Base-by-base conservation (phyloP, 2,113 vertebrate genomes). In the Clupea harengus region DNA sequence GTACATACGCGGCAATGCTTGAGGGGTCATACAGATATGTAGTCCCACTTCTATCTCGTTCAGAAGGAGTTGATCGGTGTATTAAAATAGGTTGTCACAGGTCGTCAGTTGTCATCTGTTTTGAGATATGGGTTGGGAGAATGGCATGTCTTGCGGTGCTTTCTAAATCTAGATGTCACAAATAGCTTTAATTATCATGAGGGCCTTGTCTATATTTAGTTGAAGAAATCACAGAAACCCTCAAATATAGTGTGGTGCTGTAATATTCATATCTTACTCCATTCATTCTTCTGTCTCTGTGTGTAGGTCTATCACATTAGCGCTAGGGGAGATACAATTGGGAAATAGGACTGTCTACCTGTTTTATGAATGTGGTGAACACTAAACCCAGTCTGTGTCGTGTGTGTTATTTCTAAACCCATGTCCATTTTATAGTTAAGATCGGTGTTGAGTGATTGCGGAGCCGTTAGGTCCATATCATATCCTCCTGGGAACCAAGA, bases 201-300 rank as follows among this genome's bases (percentile, higher is more conserved):
- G 60, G 9, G 45, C 46, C 50, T 85, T 86, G 83, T 88, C 91
- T 90, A 91, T 90, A 91, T 92, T 90, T 89, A 83, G 80, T 47
- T 86, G 81, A 83, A 54, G 20, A 86, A 67, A 75, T 86, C 72
- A 52, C 85, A 64, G 84, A 45, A 72, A 13, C 49, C 85, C 22
- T 11, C 84, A 67, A 84, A 15, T 39, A 25, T 81, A 32, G 82
- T 78, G 57, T 80, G 22, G 81, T 8, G 13, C 10, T 49, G 25
- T 49, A 20, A 64, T 46, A 46, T 72, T 52, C 72, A 28, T 67
- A 4, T 8, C 72, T 45, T 1, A 45, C 82, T 67, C 22, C 4
- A 44, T 84, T 80, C 85, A 0, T 7, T 11, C 15, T 81, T 50
- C 81, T 72, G 64, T 32, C 11, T 78, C 32, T 78, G 13, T 78